Evolutionary conservation across 2,797 vertebrate species (phyloP).

Genomic region (Lutjanus campechanus): DNA sequence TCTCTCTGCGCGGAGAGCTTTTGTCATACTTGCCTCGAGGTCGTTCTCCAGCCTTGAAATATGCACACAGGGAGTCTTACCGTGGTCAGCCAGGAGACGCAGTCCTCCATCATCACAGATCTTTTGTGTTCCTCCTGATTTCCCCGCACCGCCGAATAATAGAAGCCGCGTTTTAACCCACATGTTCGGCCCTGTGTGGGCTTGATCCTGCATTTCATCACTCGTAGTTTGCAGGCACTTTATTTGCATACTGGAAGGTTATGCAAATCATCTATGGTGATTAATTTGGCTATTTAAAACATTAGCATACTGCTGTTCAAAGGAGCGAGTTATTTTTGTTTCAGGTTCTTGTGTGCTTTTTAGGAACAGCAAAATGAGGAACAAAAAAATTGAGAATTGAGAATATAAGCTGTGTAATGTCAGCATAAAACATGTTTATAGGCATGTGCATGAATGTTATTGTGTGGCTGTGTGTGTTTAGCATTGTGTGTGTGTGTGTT

Average conservation of each 20-base stretch:
- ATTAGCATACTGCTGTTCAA: conserved; percentile 50
- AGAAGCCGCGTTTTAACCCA: conserved; percentile 29
- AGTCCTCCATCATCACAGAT: conserved; percentile 32
- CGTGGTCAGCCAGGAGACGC: conserved; percentile 45
- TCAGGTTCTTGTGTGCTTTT: conserved; percentile 23
- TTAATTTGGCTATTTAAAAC: conserved; percentile 56
- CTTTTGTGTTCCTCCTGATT: conserved; percentile 10
- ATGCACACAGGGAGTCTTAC: conserved; percentile 23
- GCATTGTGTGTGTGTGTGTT: conserved; percentile 18
- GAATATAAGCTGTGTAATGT: background rate
- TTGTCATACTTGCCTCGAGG: conserved; percentile 44
- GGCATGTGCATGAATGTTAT: conserved; percentile 47
- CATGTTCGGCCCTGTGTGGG: conserved; percentile 40
- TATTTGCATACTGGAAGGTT: conserved; percentile 64
- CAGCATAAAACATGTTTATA: background rate
- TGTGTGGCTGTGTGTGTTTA: conserved; percentile 40
- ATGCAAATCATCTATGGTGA: conserved; percentile 55
- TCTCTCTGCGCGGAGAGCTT: conserved; percentile 36
- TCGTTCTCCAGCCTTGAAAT: conserved; percentile 37
- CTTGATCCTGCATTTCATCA: conserved; percentile 54
- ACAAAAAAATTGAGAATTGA: background rate
- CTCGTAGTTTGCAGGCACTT: conserved; percentile 35
- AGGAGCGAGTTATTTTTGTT: conserved; percentile 24
- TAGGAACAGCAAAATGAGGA: conserved; percentile 29
- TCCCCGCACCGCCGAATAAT: conserved; percentile 16